Percentiles rank a stretch among this genome's conserved stretches.
These are phyloP conservation scores for Boleophthalmus pectinirostris DNA, from an alignment of 2,113 vertebrate genomes.

Conservation along the genomic window DNA sequence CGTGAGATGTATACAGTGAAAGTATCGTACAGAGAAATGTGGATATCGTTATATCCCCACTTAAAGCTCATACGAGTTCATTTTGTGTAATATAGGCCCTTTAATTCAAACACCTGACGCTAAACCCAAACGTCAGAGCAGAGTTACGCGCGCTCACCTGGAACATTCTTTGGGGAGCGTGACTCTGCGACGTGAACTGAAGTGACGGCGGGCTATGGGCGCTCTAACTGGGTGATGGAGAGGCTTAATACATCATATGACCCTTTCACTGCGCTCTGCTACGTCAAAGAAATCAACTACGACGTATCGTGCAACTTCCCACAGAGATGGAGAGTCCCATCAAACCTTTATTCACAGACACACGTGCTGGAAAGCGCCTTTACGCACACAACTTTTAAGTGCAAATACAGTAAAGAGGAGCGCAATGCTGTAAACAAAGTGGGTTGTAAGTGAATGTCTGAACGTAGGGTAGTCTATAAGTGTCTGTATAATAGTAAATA, in stretches of 20 bases:
- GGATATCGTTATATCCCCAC: no score
- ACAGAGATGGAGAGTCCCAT: background rate
- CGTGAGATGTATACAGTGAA: no score
- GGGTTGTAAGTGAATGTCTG: background rate
- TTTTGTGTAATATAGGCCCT: background rate
- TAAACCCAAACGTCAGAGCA: background rate
- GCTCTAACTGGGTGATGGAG: constrained; percentile 11
- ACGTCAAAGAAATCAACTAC: constrained; percentile 39
- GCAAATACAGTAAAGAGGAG: background rate
- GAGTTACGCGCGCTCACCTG: background rate
- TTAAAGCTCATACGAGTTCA: background rate
- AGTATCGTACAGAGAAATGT: no score
- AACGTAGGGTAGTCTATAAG: background rate
- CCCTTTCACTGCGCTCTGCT: constrained; percentile 23
- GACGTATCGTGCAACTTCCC: constrained; percentile 16
- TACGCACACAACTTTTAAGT: background rate
- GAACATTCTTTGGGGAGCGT: background rate
- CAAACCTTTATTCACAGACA: background rate
- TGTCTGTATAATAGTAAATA: background rate
- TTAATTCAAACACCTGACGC: constrained; percentile 6
- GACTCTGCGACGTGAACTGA: constrained; percentile 26
- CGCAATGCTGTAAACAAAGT: background rate
- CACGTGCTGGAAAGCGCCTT: background rate
- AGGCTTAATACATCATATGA: constrained; percentile 55
- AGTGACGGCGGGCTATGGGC: constrained; percentile 27